A percentile compares a stretch with the other conserved stretches of the same genome.
Evolutionary conservation across 2,113 vertebrate species (phyloP).

Genomic region (Pseudopipra pipra): DNA sequence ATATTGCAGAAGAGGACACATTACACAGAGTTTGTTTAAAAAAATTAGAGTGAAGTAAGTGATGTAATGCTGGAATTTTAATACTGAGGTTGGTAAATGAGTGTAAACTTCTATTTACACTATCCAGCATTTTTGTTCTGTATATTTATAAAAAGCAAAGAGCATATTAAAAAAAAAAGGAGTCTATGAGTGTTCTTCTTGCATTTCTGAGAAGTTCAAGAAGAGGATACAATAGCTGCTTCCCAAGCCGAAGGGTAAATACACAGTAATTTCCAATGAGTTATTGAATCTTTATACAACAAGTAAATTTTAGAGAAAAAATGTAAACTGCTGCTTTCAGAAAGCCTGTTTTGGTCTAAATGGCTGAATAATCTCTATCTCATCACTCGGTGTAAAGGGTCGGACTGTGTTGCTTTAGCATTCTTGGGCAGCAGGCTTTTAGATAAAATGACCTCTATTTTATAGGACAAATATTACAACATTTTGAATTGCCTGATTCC

Average conservation of each 20-base stretch:
- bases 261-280: background rate
- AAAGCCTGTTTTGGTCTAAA: background rate
- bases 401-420: background rate
- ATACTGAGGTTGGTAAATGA: background rate
- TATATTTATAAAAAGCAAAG: background rate
- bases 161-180: background rate
- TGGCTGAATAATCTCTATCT: background rate
- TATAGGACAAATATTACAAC: conserved; percentile 14
- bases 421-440: background rate
- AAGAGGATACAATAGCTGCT: background rate
- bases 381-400: background rate
- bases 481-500: background rate
- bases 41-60: background rate
- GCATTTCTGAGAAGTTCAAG: background rate
- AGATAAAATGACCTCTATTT: conserved; percentile 37
- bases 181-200: background rate
- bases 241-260: background rate
- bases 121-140: background rate
- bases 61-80: background rate
- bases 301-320: background rate
- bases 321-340: background rate
- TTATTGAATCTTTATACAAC: background rate
- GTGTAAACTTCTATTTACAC: background rate
- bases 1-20: background rate
- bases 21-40: background rate